Conservation (phyloP, 2,888 invertebrate species). For the Drosophila ustulata region DNA sequence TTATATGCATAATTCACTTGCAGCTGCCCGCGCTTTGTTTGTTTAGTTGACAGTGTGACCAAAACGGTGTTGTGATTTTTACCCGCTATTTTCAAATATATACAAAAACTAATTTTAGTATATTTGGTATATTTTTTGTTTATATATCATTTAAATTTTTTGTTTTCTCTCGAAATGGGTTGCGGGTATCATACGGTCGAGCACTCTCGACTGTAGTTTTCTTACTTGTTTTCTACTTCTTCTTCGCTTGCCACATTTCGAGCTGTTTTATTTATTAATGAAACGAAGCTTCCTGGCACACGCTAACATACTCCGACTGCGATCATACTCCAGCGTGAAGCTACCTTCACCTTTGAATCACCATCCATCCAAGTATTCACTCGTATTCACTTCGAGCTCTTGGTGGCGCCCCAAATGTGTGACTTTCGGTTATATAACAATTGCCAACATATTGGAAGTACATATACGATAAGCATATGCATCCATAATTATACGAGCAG, state of each 20-base stretch:
- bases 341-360: conserved; percentile 67
- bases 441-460: conserved; percentile 1
- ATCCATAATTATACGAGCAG: conserved; percentile 23
- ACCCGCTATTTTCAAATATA: too few species aligned
- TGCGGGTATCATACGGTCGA: too few species aligned
- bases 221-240: conserved; percentile 24
- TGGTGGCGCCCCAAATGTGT: conserved; percentile 31
- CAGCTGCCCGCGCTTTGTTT: too few species aligned
- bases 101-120: too few species aligned
- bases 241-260: conserved; percentile 25
- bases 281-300: conserved; percentile 62
- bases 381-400: not conserved
- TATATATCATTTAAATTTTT: too few species aligned
- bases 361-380: not conserved
- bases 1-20: too few species aligned
- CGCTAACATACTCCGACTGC: conserved; percentile 14
- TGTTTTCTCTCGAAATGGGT: too few species aligned
- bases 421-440: conserved; percentile 54
- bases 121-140: too few species aligned
- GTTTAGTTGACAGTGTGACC: too few species aligned
- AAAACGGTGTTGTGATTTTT: too few species aligned
- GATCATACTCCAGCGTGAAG: conserved; percentile 9
- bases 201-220: too few species aligned
- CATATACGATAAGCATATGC: not conserved
- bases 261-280: conserved; percentile 57